Base-by-base conservation (phyloP, 2,797 vertebrate genomes). In the Dendrocincla tyrannina region DNA sequence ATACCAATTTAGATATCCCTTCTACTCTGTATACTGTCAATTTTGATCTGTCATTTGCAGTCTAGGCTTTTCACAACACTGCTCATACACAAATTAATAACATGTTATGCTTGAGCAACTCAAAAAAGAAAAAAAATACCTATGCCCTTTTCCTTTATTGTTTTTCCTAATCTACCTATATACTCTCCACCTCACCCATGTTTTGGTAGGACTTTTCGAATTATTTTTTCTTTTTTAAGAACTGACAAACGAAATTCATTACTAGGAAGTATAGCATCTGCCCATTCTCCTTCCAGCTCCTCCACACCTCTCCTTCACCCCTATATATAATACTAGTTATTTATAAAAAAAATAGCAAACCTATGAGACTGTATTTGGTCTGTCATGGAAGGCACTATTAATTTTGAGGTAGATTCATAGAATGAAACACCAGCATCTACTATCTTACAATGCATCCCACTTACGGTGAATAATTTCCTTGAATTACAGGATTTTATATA, bases 11-110 rank as follows among this genome's bases (percentile, higher is more conserved):
- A 93, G 73, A 69, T 17, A 75, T 58, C 32, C 15, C 35, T 82
- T 74, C 81, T 78, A 75, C 64, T 96, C 92, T 86, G 73, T 88
- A 86, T 55, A 69, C 47, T 91, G 92, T 93, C 93, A 95, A 89
- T 52, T 88, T 68, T 37, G 39, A 60, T 50, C 68, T 78, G 66
- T 68, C 53, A 50, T 94, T 94, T 93, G 46, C 69, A 88, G 73
- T 66, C 64, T 58, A 83, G 66, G 85, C 76, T 66, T 70, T 76
- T 94, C 56, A 24, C 68, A 83, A 80, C 44, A 58, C 37, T 68
- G 60, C 53, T 68, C 53, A 53, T 35, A 81, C 11, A 9, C 59
- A 76, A 80, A 70, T n/a, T 60, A 91, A 64, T 63, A 79, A 35
- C 0, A 5, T 19, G 13, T 20, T 55, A 80, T 19, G 35, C 33